Evolutionary conservation across 1,140 invertebrate genomes (phyloP), one percentile per base, ranked within the genome.

Genomic region (Hypsibius dujardini): DNA sequence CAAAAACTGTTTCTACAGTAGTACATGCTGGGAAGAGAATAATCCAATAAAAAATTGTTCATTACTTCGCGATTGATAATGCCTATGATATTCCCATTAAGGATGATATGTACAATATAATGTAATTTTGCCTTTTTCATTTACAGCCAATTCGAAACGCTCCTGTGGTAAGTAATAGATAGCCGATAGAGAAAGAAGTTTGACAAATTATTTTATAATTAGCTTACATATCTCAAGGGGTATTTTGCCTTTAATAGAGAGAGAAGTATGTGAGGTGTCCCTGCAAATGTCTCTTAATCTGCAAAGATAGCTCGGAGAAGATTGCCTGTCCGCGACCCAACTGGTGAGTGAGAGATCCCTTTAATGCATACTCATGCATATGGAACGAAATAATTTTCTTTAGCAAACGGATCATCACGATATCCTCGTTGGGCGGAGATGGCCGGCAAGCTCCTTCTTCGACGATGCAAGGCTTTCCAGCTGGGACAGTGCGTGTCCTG

Each of bases 141-240:
- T 56, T 56, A n/a, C 50, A 56, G 50, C 50, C 50, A 56, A 56
- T 56, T 56, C 7, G 50, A n/a, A 56, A 56, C 50, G 50, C 50
- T 7, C 50, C 50, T 7, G 50, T 56, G 7, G 50, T 28, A 28
- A 28, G 28, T 28, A 28, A 28, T 28, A 28, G 28, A 28, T 28
- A 28, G 28, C 28, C 28, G 28, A 28, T 28, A 28, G 28, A 28
- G 28, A 28, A 28, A 28, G 28, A 28, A 28, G 28, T 28, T 28
- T 28, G 28, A 28, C 28, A 28, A 28, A 28, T 28, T 28, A 28
- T 28, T 28, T 28, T 28, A 28, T 28, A 28, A 28, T 28, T 28
- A 28, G 28, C 28, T 28, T 28, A 28, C 28, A 28, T 28, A 28
- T 28, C 28, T 28, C 28, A 28, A 28, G 28, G 28, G 28, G 28